These are phyloP conservation scores for Argyresthia goedartella DNA, from an alignment of 2,888 invertebrate species.

Conservation along the genomic window DNA sequence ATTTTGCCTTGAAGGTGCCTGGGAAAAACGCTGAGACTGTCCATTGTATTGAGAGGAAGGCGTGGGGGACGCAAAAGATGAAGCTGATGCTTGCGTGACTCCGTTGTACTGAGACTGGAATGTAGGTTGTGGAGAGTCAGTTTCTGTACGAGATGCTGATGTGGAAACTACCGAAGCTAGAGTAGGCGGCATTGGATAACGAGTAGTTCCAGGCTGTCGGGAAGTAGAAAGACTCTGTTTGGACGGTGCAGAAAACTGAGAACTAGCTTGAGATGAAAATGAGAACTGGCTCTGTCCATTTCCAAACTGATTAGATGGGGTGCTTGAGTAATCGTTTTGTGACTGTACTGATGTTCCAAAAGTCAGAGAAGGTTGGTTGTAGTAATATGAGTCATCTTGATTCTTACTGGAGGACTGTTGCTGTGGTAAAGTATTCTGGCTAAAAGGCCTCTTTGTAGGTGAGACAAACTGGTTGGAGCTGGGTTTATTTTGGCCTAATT, in stretches of 20 bases:
- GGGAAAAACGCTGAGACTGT: slow-evolving; percentile 9
- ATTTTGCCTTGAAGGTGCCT: slow-evolving; percentile 5
- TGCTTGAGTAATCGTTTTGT: slow-evolving; percentile 16
- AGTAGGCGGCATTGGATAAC: slow-evolving; percentile 18
- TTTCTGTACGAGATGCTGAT: not conserved
- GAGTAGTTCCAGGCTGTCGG: slow-evolving; percentile 11
- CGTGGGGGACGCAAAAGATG: slow-evolving; percentile 27
- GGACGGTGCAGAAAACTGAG: not conserved
- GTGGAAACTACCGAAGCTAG: slow-evolving; percentile 12
- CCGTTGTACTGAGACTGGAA: slow-evolving; percentile 19
- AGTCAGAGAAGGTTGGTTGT: slow-evolving; percentile 36
- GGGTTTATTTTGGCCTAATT: slow-evolving; percentile 13
- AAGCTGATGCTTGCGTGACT: slow-evolving; percentile 37
- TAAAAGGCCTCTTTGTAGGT: slow-evolving; percentile 22
- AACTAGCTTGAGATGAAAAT: not conserved
- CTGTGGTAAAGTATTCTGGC: slow-evolving; percentile 19
- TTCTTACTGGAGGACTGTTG: slow-evolving; percentile 6
- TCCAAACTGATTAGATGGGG: too few relatives aligned
- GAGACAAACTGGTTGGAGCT: slow-evolving; percentile 14
- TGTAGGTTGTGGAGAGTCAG: slow-evolving; percentile 5
- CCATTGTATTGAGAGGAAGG: slow-evolving; percentile 7
- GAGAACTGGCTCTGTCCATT: slow-evolving; percentile 9
- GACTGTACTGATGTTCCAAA: slow-evolving; percentile 21
- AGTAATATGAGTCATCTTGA: slow-evolving; percentile 35
- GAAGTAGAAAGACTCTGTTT: slow-evolving; percentile 14